Evolutionary conservation across 2,113 vertebrate genomes (phyloP).

Genomic region (Halichoerus grypus): DNA sequence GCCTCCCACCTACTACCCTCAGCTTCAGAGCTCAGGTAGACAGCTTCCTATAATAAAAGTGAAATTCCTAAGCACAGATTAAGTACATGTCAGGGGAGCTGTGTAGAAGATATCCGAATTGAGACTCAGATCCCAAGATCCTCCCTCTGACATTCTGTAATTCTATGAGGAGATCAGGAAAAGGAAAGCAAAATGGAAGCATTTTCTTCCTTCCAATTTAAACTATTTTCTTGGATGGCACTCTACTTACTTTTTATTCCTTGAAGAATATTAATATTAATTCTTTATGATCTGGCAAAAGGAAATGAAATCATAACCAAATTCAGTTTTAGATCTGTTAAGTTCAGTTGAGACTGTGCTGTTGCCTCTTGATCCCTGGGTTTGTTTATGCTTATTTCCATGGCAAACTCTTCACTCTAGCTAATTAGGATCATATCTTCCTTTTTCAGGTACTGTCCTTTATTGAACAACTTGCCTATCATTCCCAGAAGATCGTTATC

Average conservation of each 20-base stretch:
- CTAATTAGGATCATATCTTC: background rate
- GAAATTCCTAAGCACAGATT: background rate
- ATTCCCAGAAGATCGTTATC: background rate
- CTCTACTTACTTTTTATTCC: background rate
- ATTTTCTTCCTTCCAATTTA: background rate
- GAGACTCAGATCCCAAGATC: background rate
- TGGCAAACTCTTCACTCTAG: background rate
- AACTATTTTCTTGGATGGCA: background rate
- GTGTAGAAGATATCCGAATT: background rate
- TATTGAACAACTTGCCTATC: background rate
- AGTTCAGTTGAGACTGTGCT: background rate
- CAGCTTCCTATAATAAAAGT: background rate
- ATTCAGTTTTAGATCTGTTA: background rate
- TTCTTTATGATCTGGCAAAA: background rate
- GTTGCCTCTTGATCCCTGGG: background rate
- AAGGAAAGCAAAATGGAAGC: background rate
- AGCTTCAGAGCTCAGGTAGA: background rate
- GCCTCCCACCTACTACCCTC: fast-evolving
- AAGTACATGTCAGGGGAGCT: background rate
- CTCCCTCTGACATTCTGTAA: background rate
- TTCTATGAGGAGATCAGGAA: background rate
- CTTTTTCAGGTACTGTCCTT: background rate
- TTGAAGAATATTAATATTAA: background rate
- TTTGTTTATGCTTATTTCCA: background rate
- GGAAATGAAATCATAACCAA: background rate